Evolutionary conservation across 1,140 invertebrate species (phyloP), one percentile per base, ranked within the genome.

Genomic region (Trypoxylus dichotomus): DNA sequence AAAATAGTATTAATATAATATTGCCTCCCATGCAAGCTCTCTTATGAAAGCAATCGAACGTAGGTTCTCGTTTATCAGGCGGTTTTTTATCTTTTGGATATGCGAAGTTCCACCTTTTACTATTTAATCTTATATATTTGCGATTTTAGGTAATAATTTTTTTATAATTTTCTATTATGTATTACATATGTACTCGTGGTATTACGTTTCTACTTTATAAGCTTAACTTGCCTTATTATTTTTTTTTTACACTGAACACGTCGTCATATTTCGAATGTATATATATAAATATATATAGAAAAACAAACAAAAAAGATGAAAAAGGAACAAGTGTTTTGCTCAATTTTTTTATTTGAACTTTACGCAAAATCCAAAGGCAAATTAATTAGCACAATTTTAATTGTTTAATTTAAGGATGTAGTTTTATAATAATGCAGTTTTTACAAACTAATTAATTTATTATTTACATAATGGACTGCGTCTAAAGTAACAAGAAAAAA

Each of bases 61-160:
- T 8, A 37, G 32, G 32, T 8, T 37, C 32, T 37, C 32, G 32
- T 8, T 37, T 37, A 43, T 43, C 7, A 43, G 7, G 42, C 7
- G 42, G 42, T 43, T 43, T 43, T 15, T 43, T 43, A 58, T 21
- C 47, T 2, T 58, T 58, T 58, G 47, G 21, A 58, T 21, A 21
- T 19, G 6, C 47, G 13, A 58, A 58, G 13, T 58, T 58, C 47
- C 15, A 58, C 15, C 47, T 58, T 58, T 58, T 58, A 58, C 47
- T 58, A 58, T 7, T 58, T 43, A 43, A n/a, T n/a, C n/a, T 58
- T 25, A 63, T 63, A 7, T 25, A 63, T 63, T 63, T 63, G 19
- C 60, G 60, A 63, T 63, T 63, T 25, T 63, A 63, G 60, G 60
- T 63, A 63, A 63, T 63, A 11, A 25, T 63, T 63, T 63, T 63